Percentiles rank a stretch among this genome's conserved stretches.
phyloP scores from a whole-genome alignment of 2,888 invertebrate genomes.

The Dynastes maya region DNA sequence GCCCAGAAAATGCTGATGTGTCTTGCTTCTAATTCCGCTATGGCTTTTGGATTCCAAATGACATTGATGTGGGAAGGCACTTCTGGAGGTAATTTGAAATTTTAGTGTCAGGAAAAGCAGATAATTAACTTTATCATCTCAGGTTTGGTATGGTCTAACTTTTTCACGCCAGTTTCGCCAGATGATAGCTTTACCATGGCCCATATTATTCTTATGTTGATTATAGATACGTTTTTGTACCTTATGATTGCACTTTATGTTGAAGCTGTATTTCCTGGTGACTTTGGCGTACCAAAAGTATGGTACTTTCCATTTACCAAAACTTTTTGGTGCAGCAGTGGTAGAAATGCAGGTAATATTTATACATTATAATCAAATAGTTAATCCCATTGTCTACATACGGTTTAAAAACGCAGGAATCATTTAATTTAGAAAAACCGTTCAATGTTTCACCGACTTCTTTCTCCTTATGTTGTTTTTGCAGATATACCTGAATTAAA shows the following conservation, averaged over 20 bases:
- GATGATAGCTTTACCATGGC: constrained; percentile 82
- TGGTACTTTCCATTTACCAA: constrained; percentile 86
- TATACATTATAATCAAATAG: too few species aligned
- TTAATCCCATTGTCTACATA: too few species aligned
- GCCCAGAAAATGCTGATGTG: constrained; percentile 77
- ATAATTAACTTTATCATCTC: not conserved
- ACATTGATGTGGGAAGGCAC: constrained; percentile 82
- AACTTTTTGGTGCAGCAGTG: constrained; percentile 69
- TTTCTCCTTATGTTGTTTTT: not conserved
- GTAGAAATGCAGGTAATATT: constrained; percentile 66
- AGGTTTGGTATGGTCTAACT: constrained; percentile 78
- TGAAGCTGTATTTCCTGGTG: constrained; percentile 89
- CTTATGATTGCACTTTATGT: constrained; percentile 86
- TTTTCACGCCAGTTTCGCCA: constrained; percentile 76
- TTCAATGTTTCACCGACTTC: too few species aligned
- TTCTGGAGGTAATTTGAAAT: constrained; percentile 74
- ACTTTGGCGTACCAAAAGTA: constrained; percentile 56
- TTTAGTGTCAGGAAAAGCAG: not conserved
- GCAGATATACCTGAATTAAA: not conserved
- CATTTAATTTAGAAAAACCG: not conserved
- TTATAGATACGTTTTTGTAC: constrained; percentile 80
- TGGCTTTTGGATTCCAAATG: constrained; percentile 85
- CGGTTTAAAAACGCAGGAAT: constrained; percentile 43
- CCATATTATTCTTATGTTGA: constrained; percentile 80
- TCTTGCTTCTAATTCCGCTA: constrained; percentile 83